Base-by-base conservation (phyloP, 2,113 vertebrate genomes). In the Oryzias melastigma region DNA sequence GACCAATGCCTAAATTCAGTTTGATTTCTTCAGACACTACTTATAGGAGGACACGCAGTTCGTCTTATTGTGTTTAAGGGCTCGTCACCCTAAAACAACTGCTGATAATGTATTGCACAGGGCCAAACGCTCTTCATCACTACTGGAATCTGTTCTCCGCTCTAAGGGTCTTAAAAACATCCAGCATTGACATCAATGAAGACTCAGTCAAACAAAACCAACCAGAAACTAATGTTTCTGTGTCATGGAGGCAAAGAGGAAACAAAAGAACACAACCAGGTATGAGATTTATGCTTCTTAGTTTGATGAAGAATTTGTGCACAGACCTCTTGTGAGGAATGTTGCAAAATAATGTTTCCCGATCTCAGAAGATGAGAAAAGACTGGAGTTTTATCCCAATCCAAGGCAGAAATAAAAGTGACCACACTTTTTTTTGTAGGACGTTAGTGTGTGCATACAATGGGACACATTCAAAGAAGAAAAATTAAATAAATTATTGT, bases 401-500 rank as follows among this genome's bases (percentile, higher is more conserved):
- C 35, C 35, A 56, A n/a, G 44, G 60, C 48, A 57, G 52, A 78
- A 55, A 19, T 24, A 50, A 17, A 18, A 17, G 51, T 68, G 43
- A 41, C 71, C 52, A 68, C 58, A 63, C 62, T 18, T 58, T 29
- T 51, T 47, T n/a, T 13, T 14, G 25, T 40, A 42, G 41, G 71
- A 58, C 47, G 65, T 60, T 77, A 71, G 35, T 35, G 58, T 43
- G 86, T 80, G 84, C 81, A 75, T 2, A 68, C 40, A 74, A 66
- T 40, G 69, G 53, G 74, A 81, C 55, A 66, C 69, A 77, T 88
- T 89, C 85, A 85, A 82, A 56, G 10, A 35, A 1, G 6, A 27
- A 27, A 89, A 90, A 87, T 85, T 68, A 91, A 96, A 95, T 95
- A 95, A 96, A 94, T 95, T 94, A 94, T 52, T 81, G 87, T 89